A percentile compares a stretch with the other conserved stretches of the same genome.
These are phyloP conservation scores for Pitta sordida DNA, from an alignment of 2,113 vertebrate genomes.

Conservation along the genomic window DNA sequence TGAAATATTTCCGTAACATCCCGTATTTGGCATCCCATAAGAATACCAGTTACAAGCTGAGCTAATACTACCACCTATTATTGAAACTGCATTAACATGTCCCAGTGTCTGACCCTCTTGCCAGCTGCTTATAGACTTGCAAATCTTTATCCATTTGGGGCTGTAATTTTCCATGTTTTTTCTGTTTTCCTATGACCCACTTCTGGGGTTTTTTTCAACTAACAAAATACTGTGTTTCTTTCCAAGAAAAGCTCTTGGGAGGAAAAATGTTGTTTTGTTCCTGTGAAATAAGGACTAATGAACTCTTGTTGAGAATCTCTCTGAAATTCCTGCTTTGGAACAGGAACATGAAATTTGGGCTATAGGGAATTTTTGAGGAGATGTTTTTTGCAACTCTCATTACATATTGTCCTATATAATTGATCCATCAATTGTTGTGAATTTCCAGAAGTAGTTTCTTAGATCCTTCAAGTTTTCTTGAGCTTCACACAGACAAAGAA, in stretches of 20 bases:
- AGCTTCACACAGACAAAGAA: background rate
- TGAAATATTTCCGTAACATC: slow-evolving; percentile 28
- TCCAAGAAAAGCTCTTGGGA: slow-evolving; percentile 30
- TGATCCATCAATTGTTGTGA: background rate
- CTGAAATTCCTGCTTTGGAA: background rate
- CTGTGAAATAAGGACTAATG: background rate
- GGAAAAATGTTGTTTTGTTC: slow-evolving; percentile 12
- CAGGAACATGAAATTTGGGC: background rate
- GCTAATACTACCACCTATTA: slow-evolving; percentile 6
- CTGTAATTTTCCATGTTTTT: background rate
- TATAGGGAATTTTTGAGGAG: background rate
- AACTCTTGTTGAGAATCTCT: background rate
- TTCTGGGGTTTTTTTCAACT: background rate
- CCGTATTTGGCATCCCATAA: background rate
- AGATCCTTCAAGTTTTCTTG: background rate
- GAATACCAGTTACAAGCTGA: background rate
- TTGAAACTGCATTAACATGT: background rate
- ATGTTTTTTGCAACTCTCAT: background rate
- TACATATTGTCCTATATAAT: background rate
- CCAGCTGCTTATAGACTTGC: background rate
- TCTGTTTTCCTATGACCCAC: background rate
- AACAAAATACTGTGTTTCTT: slow-evolving; percentile 1
- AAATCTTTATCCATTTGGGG: slow-evolving; percentile 12
- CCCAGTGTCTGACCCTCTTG: background rate
- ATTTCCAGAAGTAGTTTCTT: background rate